phyloP scores from a whole-genome alignment of 2,888 invertebrate genomes.

The Clivina fossor region DNA sequence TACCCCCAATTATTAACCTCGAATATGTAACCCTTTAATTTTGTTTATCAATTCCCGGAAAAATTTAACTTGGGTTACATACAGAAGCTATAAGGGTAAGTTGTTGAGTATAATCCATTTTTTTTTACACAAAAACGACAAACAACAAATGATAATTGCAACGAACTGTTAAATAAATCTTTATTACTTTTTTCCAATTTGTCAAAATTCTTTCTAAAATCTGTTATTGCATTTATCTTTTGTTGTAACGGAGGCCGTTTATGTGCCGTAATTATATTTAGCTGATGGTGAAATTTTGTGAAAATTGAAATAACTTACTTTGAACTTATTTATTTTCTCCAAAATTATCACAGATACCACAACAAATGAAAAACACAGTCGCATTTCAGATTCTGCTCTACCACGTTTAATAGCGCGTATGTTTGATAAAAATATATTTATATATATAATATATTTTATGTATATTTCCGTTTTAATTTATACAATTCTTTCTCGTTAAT shows the following conservation, averaged over 20 bases:
- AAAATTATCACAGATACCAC: slow-evolving; percentile 33
- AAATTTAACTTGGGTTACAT: too few relatives aligned
- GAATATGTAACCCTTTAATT: too few relatives aligned
- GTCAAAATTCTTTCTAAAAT: too few relatives aligned
- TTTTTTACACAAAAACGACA: too few relatives aligned
- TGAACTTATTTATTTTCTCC: slow-evolving; percentile 29
- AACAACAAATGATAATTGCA: slow-evolving; percentile 2
- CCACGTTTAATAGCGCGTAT: slow-evolving; percentile 13
- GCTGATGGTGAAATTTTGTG: slow-evolving; percentile 28
- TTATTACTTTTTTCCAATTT: neutral
- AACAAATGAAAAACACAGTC: slow-evolving; percentile 28
- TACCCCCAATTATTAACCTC: too few relatives aligned
- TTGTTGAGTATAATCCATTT: too few relatives aligned
- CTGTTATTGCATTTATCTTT: too few relatives aligned
- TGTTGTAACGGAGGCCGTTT: too few relatives aligned
- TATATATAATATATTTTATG: slow-evolving; percentile 17
- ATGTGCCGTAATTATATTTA: too few relatives aligned
- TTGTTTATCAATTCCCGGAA: too few relatives aligned
- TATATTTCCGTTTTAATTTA: slow-evolving; percentile 21
- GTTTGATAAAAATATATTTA: slow-evolving; percentile 32
- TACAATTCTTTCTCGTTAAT: slow-evolving; percentile 21
- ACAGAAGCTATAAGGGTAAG: too few relatives aligned
- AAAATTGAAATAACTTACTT: slow-evolving; percentile 29
- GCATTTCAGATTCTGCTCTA: slow-evolving; percentile 21
- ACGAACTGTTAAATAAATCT: neutral